Conservation (phyloP, 2,797 vertebrate species). For the Pteropus rufus region DNA sequence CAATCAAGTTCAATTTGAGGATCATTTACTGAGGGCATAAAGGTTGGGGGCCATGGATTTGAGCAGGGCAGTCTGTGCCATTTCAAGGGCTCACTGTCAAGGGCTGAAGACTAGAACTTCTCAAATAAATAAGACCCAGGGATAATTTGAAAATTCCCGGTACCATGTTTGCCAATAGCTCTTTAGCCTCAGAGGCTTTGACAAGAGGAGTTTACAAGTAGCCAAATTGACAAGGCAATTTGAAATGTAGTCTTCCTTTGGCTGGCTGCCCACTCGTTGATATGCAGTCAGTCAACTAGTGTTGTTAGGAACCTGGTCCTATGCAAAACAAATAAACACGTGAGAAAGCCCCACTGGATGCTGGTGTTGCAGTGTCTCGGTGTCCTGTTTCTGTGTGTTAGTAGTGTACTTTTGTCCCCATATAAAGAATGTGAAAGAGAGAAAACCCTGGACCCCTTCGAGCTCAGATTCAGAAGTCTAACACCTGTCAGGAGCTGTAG, state of each 20-base stretch:
- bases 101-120: background rate
- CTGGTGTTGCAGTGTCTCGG: background rate
- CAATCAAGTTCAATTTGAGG: slow-evolving; percentile 32
- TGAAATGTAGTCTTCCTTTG: background rate
- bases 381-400: background rate
- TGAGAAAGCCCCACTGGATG: background rate
- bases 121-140: background rate
- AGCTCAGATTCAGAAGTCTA: background rate
- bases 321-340: background rate
- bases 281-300: background rate
- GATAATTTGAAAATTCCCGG: background rate
- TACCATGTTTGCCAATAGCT: background rate
- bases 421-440: background rate
- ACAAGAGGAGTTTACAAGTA: background rate
- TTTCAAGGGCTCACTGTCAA: background rate
- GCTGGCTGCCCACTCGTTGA: background rate
- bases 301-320: background rate
- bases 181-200: background rate
- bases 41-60: background rate
- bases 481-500: background rate
- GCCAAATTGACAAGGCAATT: background rate
- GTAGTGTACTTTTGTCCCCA: background rate
- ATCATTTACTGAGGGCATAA: slow-evolving; percentile 16
- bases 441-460: background rate
- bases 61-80: background rate